Evolutionary conservation across 2,888 invertebrate species (phyloP).

Genomic region (Heliconius hortense): DNA sequence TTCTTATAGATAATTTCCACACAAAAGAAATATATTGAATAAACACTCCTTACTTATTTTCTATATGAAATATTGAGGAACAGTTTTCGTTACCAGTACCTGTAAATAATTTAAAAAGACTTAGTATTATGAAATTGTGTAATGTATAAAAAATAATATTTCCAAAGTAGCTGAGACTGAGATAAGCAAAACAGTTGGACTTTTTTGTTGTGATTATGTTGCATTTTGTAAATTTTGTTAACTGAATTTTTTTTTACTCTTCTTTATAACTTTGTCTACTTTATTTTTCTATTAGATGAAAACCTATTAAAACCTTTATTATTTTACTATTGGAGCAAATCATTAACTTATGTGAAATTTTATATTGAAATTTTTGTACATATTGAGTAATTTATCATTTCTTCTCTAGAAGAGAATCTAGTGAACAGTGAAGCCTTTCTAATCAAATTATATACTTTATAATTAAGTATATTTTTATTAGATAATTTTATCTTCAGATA

Average conservation of each 20-base stretch:
- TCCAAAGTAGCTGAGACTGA: slow-evolving; percentile 8
- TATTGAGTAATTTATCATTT: background rate
- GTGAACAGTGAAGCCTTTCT: background rate
- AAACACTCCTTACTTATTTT: background rate
- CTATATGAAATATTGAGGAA: background rate
- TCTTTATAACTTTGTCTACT: background rate
- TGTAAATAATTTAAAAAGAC: background rate
- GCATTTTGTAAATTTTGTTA: background rate
- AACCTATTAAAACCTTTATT: background rate
- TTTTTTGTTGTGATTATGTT: background rate
- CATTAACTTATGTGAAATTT: background rate
- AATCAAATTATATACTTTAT: background rate
- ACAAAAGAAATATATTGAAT: background rate
- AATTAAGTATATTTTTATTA: slow-evolving; percentile 2
- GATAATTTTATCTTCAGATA: background rate
- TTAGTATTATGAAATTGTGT: background rate
- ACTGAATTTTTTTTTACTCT: background rate
- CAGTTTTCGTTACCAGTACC: background rate
- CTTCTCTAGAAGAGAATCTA: background rate
- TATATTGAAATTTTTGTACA: background rate
- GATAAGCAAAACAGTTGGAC: background rate
- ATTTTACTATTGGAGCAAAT: background rate
- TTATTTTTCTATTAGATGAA: background rate
- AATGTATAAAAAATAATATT: background rate
- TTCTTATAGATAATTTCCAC: background rate